These are phyloP conservation scores for Tigriopus californicus DNA, from an alignment of 2,888 invertebrate genomes.

Conservation along the genomic window DNA sequence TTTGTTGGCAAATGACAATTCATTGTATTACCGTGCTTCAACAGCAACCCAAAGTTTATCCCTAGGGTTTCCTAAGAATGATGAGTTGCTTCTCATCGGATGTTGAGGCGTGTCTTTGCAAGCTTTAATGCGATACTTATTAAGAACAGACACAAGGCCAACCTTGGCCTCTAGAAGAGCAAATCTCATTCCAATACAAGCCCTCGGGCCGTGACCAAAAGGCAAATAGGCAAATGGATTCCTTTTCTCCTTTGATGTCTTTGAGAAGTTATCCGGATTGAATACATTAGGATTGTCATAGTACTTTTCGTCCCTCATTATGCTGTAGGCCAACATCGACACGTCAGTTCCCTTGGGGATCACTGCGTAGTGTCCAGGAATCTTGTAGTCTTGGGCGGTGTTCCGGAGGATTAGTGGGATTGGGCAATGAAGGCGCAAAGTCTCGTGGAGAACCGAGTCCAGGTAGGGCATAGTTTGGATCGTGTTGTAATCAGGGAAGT, in stretches of 20 bases:
- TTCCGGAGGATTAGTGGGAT: neutral
- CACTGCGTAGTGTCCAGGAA: neutral
- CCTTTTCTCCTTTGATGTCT: neutral
- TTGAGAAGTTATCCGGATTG: slow-evolving; percentile 10
- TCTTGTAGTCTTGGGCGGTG: neutral
- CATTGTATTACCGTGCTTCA: too few relatives aligned
- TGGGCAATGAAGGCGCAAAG: neutral
- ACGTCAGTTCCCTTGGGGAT: neutral
- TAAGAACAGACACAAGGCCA: neutral
- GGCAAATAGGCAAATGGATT: neutral
- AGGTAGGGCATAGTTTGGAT: neutral
- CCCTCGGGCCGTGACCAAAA: slow-evolving; percentile 10
- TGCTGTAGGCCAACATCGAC: neutral
- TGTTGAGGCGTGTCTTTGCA: too few relatives aligned
- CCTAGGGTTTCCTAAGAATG: too few relatives aligned
- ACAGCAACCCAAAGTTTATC: too few relatives aligned
- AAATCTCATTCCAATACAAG: neutral
- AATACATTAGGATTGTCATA: neutral
- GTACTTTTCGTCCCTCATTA: neutral
- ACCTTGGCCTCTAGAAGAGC: neutral
- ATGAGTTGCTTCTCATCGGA: too few relatives aligned
- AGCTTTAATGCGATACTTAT: too few relatives aligned
- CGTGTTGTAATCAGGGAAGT: neutral
- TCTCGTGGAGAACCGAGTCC: neutral
- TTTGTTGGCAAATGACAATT: too few relatives aligned